Evolutionary conservation across 2,888 invertebrate genomes (phyloP), one percentile per base, ranked within the genome.

Genomic region (Euplexia lucipara): DNA sequence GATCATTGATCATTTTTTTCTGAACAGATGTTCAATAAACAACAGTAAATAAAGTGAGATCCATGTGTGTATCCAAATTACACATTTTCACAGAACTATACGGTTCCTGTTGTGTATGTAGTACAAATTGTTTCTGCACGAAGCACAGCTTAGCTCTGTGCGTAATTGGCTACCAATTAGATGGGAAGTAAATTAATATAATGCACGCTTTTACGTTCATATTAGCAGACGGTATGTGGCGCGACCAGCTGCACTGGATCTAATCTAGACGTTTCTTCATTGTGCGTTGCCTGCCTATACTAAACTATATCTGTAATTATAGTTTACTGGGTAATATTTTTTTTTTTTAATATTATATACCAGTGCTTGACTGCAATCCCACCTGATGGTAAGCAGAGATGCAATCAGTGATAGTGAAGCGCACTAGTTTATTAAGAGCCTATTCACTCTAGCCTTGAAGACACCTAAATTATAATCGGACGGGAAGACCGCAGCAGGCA

Each of bases 191-290:
- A 71, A 69, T 78, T 72, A 83, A 26, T 26, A 73, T 83, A 86
- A 86, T 79, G 79, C 82, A 67, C 70, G 75, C 74, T 77, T 89
- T 84, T 87, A 87, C 87, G 87, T 87, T 84, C 85, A 87, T 86
- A 86, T 88, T 85, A 87, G 74, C 87, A 82, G 84, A 57, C 57
- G 86, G 86, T 87, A 89, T 89, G 87, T 85, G 84, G 88, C 82
- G 81, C 83, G 84, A 77, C 64, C 72, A 67, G 69, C 78, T 78
- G 78, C 45, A 59, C 66, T 76, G 54, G 71, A 78, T 81, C 74
- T 63, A 59, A 75, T 74, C 74, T 74, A 48, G 54, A 48, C 42
- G 61, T 81, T 79, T 83, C 74, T 81, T 71, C 62, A 81, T 67
- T 72, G 61, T 61, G 32, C 54, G 34, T 58, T 53, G 42, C 30